A percentile compares a stretch with the other conserved stretches of the same genome.
These are phyloP conservation scores for Halocynthia aurantium DNA, from an alignment of 23 tunicate genomes.

Conservation along the genomic window DNA sequence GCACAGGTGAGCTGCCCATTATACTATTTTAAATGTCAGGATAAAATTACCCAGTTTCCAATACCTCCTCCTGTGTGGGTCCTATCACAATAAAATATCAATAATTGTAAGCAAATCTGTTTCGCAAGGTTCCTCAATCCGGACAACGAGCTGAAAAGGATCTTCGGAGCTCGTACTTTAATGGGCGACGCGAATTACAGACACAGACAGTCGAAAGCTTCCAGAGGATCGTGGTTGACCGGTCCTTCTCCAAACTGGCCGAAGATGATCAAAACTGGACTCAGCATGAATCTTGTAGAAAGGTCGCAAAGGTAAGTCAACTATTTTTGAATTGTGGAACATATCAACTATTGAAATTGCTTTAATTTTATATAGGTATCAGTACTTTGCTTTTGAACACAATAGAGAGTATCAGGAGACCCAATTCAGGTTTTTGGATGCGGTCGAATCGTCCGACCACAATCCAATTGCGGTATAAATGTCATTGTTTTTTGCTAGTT, in stretches of 20 bases:
- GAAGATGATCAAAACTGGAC: slow-evolving; percentile 35
- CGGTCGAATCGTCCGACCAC: slow-evolving; percentile 71
- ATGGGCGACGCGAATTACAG: slow-evolving; percentile 41
- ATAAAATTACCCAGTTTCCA: no score
- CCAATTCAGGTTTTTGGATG: slow-evolving; percentile 67
- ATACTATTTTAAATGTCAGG: no score
- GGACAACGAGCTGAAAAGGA: slow-evolving; percentile 64
- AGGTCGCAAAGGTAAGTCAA: not conserved
- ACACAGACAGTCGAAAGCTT: slow-evolving; percentile 29
- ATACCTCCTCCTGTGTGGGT: no score
- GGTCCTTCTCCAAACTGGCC: slow-evolving; percentile 50
- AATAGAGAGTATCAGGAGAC: slow-evolving; percentile 63
- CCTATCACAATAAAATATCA: no score
- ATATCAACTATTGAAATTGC: not conserved
- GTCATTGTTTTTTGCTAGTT: slow-evolving; percentile 8
- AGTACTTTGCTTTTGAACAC: slow-evolving; percentile 57
- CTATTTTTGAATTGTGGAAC: not conserved
- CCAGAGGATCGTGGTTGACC: slow-evolving; percentile 61
- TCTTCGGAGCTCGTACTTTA: slow-evolving; percentile 69
- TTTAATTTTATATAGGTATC: slow-evolving; percentile 19
- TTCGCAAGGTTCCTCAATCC: slow-evolving; percentile 52
- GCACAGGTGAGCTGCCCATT: slow-evolving; percentile 23
- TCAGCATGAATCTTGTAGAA: slow-evolving; percentile 52
- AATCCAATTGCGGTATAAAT: slow-evolving; percentile 43
- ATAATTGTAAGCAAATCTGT: not conserved